Percentiles rank a stretch among this genome's conserved stretches.
Conservation (phyloP, 2,888 invertebrate genomes). For the Dendrolimus houi region DNA sequence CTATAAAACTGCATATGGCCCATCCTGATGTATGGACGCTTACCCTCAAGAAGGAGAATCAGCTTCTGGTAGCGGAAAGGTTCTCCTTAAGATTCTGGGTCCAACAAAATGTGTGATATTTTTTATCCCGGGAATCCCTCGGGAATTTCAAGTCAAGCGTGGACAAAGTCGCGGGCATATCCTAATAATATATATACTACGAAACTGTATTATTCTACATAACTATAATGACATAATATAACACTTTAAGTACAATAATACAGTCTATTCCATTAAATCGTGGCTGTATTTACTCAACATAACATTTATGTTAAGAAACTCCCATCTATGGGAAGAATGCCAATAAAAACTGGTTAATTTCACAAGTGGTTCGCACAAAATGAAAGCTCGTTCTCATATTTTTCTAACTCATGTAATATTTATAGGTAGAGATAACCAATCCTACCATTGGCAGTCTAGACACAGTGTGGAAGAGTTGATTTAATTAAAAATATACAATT, state of each 20-base stretch:
- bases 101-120: too few species aligned
- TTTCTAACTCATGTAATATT: slow-evolving; percentile 64
- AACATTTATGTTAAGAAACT: slow-evolving; percentile 19
- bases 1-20: too few species aligned
- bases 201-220: too few species aligned
- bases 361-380: slow-evolving; percentile 49
- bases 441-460: slow-evolving; percentile 57
- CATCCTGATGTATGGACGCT: too few species aligned
- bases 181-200: too few species aligned
- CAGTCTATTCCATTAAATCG: neutral
- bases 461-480: slow-evolving; percentile 58
- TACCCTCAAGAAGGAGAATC: too few species aligned
- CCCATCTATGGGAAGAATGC: slow-evolving; percentile 47
- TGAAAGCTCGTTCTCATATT: slow-evolving; percentile 55
- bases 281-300: neutral
- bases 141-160: too few species aligned
- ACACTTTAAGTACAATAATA: neutral
- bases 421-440: slow-evolving; percentile 54
- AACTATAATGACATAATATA: too few species aligned
- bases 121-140: too few species aligned
- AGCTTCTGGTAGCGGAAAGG: too few species aligned
- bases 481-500: slow-evolving; percentile 40
- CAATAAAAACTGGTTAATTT: slow-evolving; percentile 67
- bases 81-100: too few species aligned
- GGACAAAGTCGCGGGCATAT: too few species aligned